Evolutionary conservation across 2,888 invertebrate genomes (phyloP), one percentile per base, ranked within the genome.

Genomic region (Dryocosmus kuriphilus): DNA sequence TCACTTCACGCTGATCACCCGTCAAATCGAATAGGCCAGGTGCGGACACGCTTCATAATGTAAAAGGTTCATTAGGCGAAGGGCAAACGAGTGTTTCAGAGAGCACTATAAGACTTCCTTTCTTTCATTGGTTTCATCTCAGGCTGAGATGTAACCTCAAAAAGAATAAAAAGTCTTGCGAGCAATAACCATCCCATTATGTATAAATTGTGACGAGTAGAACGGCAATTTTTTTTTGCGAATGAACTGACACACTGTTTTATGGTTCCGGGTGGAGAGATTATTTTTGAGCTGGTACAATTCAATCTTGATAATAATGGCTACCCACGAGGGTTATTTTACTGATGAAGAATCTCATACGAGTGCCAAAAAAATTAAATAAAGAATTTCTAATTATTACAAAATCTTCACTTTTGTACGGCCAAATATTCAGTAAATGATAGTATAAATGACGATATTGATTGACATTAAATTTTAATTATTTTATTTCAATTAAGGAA

Each of bases 1-100:
- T 74, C 41, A 74, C 74, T 57, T 74, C 74, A 74, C 73, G 74
- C 76, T 77, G 71, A 77, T 77, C 71, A 67, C 71, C 76, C 76
- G 71, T 77, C 76, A 77, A 77, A 77, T 77, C 71, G 76, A 77
- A 77, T 77, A 77, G 76, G 30, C 76, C 76, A 60, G 71, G 76
- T 77, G 76, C 76, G 76, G 61, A 77, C 76, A 71, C 67, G 76
- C 67, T 67, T 77, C 67, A 60, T 77, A 77, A 63, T 46, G 76
- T 65, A 63, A 76, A 76, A 71, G 71, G 71, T 71, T 77, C 76
- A 77, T 77, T 71, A 77, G 71, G 38, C 60, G 74, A 74, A 74
- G 74, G 74, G 74, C 57, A 74, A 55, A 65, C 74, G 57, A 60
- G 74, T 74, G 24, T 61, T 74, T 61, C 41, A 27, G 27, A 74